These are phyloP conservation scores for Eurystomus gularis DNA, from an alignment of 2,113 vertebrate genomes.

Conservation along the genomic window DNA sequence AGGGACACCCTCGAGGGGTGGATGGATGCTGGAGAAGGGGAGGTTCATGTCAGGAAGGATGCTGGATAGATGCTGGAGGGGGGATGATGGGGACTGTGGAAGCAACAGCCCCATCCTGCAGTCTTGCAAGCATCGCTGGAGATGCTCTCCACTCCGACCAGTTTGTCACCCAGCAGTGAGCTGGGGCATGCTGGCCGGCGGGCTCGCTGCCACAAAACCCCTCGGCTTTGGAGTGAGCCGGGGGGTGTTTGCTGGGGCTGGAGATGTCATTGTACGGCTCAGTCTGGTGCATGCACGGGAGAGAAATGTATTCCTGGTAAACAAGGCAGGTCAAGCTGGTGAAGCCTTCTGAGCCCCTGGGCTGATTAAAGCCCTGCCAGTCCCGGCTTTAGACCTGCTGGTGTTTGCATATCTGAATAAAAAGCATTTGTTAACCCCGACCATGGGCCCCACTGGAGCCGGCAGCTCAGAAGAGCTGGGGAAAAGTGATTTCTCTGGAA, in stretches of 20 bases:
- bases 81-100: rapidly evolving
- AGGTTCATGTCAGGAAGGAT: too few species aligned
- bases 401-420: neutral
- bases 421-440: neutral
- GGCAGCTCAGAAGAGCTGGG: neutral
- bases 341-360: neutral
- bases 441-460: neutral
- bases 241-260: neutral
- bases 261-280: neutral
- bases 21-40: neutral
- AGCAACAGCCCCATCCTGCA: neutral
- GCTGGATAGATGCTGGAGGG: neutral
- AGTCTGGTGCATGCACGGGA: neutral
- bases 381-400: neutral
- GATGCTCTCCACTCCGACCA: rapidly evolving
- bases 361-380: neutral
- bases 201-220: rapidly evolving
- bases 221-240: neutral
- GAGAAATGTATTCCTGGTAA: neutral
- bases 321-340: neutral
- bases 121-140: rapidly evolving
- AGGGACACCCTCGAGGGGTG: rapidly evolving
- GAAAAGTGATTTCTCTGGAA: neutral
- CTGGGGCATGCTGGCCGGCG: rapidly evolving
- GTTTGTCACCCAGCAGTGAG: neutral